Evolutionary conservation across 2,888 invertebrate genomes (phyloP), one percentile per base, ranked within the genome.

Genomic region (Meloe dianella): DNA sequence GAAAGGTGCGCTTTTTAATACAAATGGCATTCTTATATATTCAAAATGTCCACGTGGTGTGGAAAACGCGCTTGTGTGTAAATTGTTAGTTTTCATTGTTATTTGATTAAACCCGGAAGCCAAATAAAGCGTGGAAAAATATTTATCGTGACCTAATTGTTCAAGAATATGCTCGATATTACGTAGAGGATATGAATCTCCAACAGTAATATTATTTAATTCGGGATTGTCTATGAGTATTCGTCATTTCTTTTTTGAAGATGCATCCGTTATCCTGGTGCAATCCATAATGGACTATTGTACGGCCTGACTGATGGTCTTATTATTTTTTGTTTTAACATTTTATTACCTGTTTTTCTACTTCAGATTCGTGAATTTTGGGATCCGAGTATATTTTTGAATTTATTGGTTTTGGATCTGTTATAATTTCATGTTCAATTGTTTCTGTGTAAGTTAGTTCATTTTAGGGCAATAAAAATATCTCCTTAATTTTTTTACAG

Each of bases 221-320:
- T n/a, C n/a, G n/a, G n/a, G n/a, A n/a, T n/a, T n/a, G n/a, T n/a
- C n/a, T n/a, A n/a, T n/a, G n/a, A n/a, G n/a, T n/a, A n/a, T 62
- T 7, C 77, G 62, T 57, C 64, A 74, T 27, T 68, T 64, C 8
- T 70, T 71, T 35, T 67, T 69, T 5, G 73, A 73, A 5, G 62
- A 35, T 0, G 68, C 64, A 64, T 80, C 72, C 1, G 29, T 72
- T 66, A 78, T 79, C 67, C 82, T 8, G 72, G 72, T 0, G 80
- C 79, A 1, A 82, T 62, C 2, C 81, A 77, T 6, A 81, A 71
- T 0, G 81, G 82, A 3, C 75, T 70, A 9, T 76, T 70, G n/a
- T 41, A 60, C 14, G 68, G 71, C 10, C 66, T 73, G 59, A 38
- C 65, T 1, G 71, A 73, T 32, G 61, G 67, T 68, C 35, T 30